Base-by-base conservation (phyloP, 2,888 invertebrate species). In the Biston stratarius region DNA sequence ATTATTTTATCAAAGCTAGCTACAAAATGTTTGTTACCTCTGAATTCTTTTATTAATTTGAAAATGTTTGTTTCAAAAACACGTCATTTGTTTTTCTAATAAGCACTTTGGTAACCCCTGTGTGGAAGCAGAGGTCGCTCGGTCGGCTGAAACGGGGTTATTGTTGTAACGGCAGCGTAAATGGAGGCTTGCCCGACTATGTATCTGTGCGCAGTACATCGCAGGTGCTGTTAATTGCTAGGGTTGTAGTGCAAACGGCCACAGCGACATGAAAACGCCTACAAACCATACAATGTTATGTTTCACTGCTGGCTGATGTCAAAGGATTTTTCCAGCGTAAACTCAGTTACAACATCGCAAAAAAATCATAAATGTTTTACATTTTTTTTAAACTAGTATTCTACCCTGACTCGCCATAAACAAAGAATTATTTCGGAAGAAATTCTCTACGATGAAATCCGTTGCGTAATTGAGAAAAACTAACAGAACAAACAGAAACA, bases 191-290 rank as follows among this genome's bases (percentile, higher is more conserved):
- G 82, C 82, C 81, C 77, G 79, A 51, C 59, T 53, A 70, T 70
- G 63, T 70, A 69, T 71, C 72, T 71, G 64, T 65, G 9, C 67
- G 63, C 49, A 71, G 74, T 77, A 76, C 73, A 80, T 72, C 77
- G 76, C 86, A 86, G 85, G 84, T 88, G 87, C 77, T 74, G 82
- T 79, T 85, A 87, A 86, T 87, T 83, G 80, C 79, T 78, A 74
- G 71, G 76, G 76, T 71, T 77, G 75, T 79, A 78, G 81, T 79
- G 80, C 76, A 80, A 83, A 83, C 81, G 81, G 83, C 75, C 77
- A 74, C 75, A 73, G 77, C 77, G 73, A 74, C 76, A 74, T 69
- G 70, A 58, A 64, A 74, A 74, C 74, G 70, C 75, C 73, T 73
- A 76, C 74, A 75, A 77, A 77, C 74, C 71, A 70, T 78, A 82